Evolutionary conservation across 2,113 vertebrate species (phyloP).

Genomic region (Phalacrocorax brasilianus): DNA sequence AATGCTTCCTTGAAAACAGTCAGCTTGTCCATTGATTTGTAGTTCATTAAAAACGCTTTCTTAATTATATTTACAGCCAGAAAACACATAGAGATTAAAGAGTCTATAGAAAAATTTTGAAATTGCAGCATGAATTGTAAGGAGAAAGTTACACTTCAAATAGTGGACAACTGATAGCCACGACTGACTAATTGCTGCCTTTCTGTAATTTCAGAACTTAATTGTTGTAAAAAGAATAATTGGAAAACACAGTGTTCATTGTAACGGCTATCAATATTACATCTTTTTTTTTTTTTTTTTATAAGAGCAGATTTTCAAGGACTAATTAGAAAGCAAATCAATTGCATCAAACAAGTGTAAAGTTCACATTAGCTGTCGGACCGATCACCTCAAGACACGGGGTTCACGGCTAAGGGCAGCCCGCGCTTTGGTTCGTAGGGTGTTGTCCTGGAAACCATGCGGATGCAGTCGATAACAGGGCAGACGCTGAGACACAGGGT

Average conservation of each 20-base stretch:
- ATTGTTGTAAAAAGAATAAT: constrained; percentile 61
- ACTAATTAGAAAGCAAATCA: constrained; percentile 69
- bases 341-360: constrained; percentile 28
- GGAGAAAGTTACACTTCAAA: constrained; percentile 57
- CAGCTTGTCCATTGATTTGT: constrained; percentile 55
- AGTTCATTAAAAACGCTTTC: constrained; percentile 64
- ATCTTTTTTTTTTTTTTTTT: neutral
- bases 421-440: constrained; percentile 86
- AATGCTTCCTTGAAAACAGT: constrained; percentile 69
- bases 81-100: constrained; percentile 56
- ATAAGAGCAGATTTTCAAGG: constrained; percentile 45
- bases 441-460: constrained; percentile 88
- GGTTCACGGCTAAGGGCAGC: constrained; percentile 81
- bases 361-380: constrained; percentile 6
- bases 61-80: constrained; percentile 63
- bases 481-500: constrained; percentile 91
- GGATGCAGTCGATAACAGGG: constrained; percentile 95
- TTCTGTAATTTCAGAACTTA: constrained; percentile 6
- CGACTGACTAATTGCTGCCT: neutral
- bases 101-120: constrained; percentile 47
- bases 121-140: constrained; percentile 29
- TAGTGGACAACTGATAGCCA: constrained; percentile 27
- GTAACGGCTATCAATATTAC: constrained; percentile 37
- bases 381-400: constrained; percentile 69
- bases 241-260: constrained; percentile 16